Evolutionary conservation across 2,888 invertebrate species (phyloP).

Genomic region (Callosobruchus maculatus): DNA sequence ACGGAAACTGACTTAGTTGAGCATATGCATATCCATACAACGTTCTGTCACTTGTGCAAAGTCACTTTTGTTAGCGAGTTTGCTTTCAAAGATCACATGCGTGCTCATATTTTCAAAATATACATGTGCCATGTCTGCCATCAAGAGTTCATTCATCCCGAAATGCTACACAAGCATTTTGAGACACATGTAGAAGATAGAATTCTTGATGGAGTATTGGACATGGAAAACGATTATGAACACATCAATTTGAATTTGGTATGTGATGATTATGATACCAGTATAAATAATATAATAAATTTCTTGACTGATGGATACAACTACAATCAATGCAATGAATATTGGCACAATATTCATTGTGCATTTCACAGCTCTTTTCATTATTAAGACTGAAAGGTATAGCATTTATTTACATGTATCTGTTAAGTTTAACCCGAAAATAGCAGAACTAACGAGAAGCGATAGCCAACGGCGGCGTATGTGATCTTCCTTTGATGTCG

Average conservation of each 20-base stretch:
- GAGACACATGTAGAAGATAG: slow-evolving; percentile 33
- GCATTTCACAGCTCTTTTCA: background rate
- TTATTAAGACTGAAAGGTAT: background rate
- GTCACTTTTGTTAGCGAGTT: slow-evolving; percentile 24
- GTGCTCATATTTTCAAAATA: slow-evolving; percentile 28
- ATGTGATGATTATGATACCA: slow-evolving; percentile 18
- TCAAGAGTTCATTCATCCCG: slow-evolving; percentile 30
- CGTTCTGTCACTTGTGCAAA: slow-evolving; percentile 32
- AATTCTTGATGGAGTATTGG: slow-evolving; percentile 31
- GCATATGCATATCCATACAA: slow-evolving; percentile 32
- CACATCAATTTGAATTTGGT: slow-evolving; percentile 6
- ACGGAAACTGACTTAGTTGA: slow-evolving; percentile 26
- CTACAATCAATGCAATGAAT: background rate
- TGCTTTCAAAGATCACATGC: slow-evolving; percentile 30
- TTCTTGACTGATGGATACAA: slow-evolving; percentile 24
- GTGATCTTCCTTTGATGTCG: no score
- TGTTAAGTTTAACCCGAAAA: no score
- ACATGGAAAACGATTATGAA: slow-evolving; percentile 34
- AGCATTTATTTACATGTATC: background rate
- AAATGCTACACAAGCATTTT: slow-evolving; percentile 29
- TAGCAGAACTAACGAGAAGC: no score
- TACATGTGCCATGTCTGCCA: slow-evolving; percentile 35
- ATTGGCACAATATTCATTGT: background rate
- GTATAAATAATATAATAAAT: slow-evolving; percentile 30
- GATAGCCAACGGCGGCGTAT: no score